Evolutionary conservation across 2,797 vertebrate species (phyloP).

Genomic region (Sitta carolinensis): DNA sequence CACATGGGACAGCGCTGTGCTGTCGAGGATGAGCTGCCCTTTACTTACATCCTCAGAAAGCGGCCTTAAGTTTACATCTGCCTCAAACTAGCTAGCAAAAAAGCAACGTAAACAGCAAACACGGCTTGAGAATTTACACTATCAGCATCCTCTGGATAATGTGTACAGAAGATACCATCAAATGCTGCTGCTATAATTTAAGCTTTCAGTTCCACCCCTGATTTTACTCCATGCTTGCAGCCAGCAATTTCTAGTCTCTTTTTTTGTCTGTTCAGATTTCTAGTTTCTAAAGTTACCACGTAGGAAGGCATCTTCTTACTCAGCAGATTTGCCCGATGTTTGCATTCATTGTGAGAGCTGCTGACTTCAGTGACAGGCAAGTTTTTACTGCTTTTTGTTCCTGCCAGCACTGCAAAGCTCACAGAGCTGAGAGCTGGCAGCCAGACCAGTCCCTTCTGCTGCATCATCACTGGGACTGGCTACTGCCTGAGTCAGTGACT

Average conservation of each 20-base stretch:
- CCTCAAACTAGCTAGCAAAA: neutral
- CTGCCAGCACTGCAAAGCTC: conserved; percentile 44
- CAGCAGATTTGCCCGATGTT: conserved; percentile 59
- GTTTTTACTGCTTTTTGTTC: conserved; percentile 69
- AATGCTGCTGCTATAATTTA: neutral
- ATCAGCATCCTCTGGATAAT: neutral
- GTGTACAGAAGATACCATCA: neutral
- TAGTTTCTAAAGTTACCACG: neutral
- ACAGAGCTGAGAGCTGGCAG: neutral
- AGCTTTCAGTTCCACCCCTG: neutral
- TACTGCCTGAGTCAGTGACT: neutral
- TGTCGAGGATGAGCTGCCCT: neutral
- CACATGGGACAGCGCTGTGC: fast-evolving
- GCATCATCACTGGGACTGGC: neutral
- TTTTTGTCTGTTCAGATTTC: conserved; percentile 12
- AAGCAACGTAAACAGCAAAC: neutral
- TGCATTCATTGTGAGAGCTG: conserved; percentile 60
- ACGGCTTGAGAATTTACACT: neutral
- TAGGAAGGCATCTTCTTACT: conserved; percentile 60
- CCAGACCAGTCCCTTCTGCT: conserved; percentile 15
- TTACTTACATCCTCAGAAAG: neutral
- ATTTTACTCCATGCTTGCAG: neutral
- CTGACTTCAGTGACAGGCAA: conserved; percentile 60
- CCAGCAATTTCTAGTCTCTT: neutral
- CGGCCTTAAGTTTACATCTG: neutral